Base-by-base conservation (phyloP, 2,113 vertebrate genomes). In the Trichechus manatus region DNA sequence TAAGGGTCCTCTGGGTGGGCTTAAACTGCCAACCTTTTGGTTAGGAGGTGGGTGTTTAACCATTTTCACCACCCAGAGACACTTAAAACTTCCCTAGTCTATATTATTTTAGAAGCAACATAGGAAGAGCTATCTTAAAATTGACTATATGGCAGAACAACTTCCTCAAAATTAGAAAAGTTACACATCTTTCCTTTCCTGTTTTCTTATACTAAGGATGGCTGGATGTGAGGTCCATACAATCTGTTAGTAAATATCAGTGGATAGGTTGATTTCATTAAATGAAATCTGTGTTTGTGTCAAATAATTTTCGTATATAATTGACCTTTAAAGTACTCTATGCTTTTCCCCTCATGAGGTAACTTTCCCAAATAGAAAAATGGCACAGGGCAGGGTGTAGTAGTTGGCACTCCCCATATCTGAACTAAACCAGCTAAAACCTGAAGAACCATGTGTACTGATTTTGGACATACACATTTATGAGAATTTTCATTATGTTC, bases 401-500 rank as follows among this genome's bases (percentile, higher is more conserved):
- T 0, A 1, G 9, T 0, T 11, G n/a, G 22, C 4, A 2, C 2
- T 23, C 4, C 1, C 29, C 0, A 0, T 0, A 15, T 7, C 77
- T 53, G 59, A 75, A 72, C 25, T 44, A 87, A 77, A 63, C 44
- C n/a, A 6, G 11, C 14, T 22, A 6, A 19, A 36, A 33, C 1
- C 1, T 1, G 13, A 29, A 86, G 36, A 95, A 29, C 95, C 88
- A 64, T 19, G 27, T 94, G 84, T 97, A 75, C 87, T 70, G 90
- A 79, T 86, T 94, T 96, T 82, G 95, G 64, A 97, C 98, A 97
- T 97, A 97, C 98, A 95, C 98, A 98, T 98, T 97, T 94, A 98
- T 98, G 98, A 98, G 98, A 96, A 98, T 98, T 98, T 98, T 98
- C 97, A 98, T 98, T 98, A 98, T 79, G 61, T 97, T 97, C 66